A percentile compares a stretch with the other conserved stretches of the same genome.
phyloP scores from a whole-genome alignment of 2,888 invertebrate genomes.

The Eupithecia subumbrata region DNA sequence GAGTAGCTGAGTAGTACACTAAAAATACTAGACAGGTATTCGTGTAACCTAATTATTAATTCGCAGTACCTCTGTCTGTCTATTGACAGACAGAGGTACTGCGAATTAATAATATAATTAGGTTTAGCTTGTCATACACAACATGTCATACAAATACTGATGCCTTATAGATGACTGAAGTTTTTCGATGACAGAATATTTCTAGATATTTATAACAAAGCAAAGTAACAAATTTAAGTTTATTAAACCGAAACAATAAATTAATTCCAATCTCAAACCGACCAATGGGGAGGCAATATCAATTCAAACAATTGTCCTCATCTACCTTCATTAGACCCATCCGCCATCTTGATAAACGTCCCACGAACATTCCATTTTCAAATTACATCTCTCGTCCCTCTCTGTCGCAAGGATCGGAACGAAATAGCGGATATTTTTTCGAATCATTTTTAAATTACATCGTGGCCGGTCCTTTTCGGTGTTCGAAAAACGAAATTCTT shows the following conservation, averaged over 20 bases:
- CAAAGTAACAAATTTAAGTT: not conserved
- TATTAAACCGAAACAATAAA: conserved; percentile 24
- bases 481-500: conserved; percentile 41
- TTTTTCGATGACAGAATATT: not conserved
- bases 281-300: conserved; percentile 46
- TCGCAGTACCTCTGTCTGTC: too few species aligned
- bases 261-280: conserved; percentile 43
- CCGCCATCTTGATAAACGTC: conserved; percentile 50
- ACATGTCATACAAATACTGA: too few species aligned
- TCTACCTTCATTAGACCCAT: conserved; percentile 48
- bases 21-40: too few species aligned
- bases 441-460: conserved; percentile 50
- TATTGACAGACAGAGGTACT: too few species aligned
- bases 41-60: too few species aligned
- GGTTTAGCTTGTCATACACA: too few species aligned
- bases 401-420: conserved; percentile 32
- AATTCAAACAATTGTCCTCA: conserved; percentile 52
- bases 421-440: conserved; percentile 44
- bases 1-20: too few species aligned
- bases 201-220: not conserved
- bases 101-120: too few species aligned
- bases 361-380: conserved; percentile 49
- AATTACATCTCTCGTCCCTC: conserved; percentile 42
- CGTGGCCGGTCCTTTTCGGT: conserved; percentile 48
- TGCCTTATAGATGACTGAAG: not conserved